These are phyloP conservation scores for Myocastor coypus DNA, from an alignment of 2,113 vertebrate species.

Conservation along the genomic window DNA sequence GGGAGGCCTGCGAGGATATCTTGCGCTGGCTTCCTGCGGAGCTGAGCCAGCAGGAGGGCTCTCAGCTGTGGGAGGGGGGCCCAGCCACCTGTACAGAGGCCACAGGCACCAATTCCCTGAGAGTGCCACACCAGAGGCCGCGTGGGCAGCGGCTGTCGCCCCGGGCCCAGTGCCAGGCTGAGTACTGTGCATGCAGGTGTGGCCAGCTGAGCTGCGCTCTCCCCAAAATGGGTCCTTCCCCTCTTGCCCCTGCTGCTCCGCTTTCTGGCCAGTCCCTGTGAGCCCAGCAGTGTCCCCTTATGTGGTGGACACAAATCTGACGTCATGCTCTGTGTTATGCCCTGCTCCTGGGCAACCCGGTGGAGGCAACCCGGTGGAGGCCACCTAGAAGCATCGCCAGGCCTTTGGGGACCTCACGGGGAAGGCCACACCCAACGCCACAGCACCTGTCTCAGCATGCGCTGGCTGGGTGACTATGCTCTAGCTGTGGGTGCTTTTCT, in stretches of 20 bases:
- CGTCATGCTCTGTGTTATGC: neutral
- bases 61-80: too few species aligned
- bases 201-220: neutral
- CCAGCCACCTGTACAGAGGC: too few species aligned
- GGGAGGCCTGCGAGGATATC: neutral
- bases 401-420: neutral
- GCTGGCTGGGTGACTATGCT: fast-evolving
- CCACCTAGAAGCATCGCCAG: neutral
- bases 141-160: neutral
- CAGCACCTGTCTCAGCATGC: neutral
- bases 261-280: neutral
- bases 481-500: neutral
- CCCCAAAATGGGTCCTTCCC: neutral
- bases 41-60: too few species aligned
- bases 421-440: neutral
- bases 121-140: neutral
- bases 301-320: neutral
- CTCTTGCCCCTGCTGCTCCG: neutral
- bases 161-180: neutral
- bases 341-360: neutral
- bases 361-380: fast-evolving
- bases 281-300: too few species aligned
- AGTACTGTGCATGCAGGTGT: neutral
- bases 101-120: neutral
- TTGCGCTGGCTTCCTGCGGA: too few species aligned